A percentile compares a stretch with the other conserved stretches of the same genome.
These are phyloP conservation scores for Boleophthalmus pectinirostris DNA, from an alignment of 2,113 vertebrate species.

Conservation along the genomic window DNA sequence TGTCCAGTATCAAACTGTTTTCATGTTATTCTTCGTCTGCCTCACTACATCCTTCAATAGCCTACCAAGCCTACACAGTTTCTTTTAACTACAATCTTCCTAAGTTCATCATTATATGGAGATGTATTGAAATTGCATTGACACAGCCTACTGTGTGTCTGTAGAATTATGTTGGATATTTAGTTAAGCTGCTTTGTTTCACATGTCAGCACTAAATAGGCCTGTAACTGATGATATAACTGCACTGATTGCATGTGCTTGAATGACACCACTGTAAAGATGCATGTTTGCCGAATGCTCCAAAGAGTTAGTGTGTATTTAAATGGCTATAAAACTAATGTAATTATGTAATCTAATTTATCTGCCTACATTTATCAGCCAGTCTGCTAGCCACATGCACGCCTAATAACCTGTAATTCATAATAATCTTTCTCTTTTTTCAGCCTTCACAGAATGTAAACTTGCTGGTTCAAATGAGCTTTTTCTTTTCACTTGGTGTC, in stretches of 20 bases:
- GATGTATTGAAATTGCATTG: no score
- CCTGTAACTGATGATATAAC: not conserved
- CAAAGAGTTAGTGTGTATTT: not conserved
- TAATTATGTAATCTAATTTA: no score
- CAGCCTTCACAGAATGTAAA: slow-evolving; percentile 19
- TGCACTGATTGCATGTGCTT: not conserved
- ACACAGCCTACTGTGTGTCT: no score
- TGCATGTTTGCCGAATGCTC: not conserved
- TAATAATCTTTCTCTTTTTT: slow-evolving; percentile 30
- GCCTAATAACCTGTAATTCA: slow-evolving; percentile 54
- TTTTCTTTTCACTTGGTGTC: slow-evolving; percentile 45
- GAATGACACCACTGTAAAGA: not conserved
- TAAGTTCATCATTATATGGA: no score
- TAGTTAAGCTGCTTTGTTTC: not conserved
- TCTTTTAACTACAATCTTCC: no score
- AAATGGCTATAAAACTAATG: not conserved
- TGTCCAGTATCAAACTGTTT: no score
- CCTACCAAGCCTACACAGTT: no score
- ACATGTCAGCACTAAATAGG: not conserved
- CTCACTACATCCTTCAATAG: no score
- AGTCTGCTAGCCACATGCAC: not conserved
- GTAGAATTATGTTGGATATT: not conserved
- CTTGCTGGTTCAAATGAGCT: slow-evolving; percentile 37
- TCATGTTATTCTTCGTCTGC: no score
- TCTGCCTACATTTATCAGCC: not conserved